Base-by-base conservation (phyloP, 2,888 invertebrate genomes). In the Acrocyrtus sp. region DNA sequence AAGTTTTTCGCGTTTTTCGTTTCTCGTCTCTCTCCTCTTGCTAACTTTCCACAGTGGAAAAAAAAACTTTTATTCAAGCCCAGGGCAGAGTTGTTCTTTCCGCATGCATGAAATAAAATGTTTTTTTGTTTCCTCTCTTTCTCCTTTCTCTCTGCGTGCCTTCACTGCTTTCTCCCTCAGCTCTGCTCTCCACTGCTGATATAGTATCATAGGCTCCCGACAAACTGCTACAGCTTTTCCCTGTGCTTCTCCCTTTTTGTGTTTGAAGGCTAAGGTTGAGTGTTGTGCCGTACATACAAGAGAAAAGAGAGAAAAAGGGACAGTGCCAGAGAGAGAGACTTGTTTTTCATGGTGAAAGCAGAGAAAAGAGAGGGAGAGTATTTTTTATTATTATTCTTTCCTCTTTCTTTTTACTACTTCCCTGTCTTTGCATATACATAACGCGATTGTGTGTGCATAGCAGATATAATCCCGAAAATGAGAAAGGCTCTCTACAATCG, bases 401-500 rank as follows among this genome's bases (percentile, higher is more conserved):
- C 19, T 54, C 56, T 15, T 57, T n/a, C 45, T 22, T 50, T 45
- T 63, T 63, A 63, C 45, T 63, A 53, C 21, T 47, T 29, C 17
- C 48, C 50, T 67, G 48, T 61, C 50, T 48, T 21, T 61, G 50
- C 34, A 50, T 34, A 60, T 58, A 47, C 27, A 15, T n/a, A 15
- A 43, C 24, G 17, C 24, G 17, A 26, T 45, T 58, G 47, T 58
- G 45, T 22, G 17, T 39, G 22, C 27, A 17, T 8, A 26, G 27
- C 51, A 51, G 48, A 73, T 66, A 62, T 62, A 61, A 66, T 70
- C 70, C 62, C 47, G 19, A 53, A 60, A 54, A 51, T n/a, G 65
- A 63, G 65, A 66, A 54, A 73, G 56, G 48, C 61, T 61, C 72
- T 72, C 73, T 51, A 67, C 73, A 73, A 73, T 73, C 73, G 73